Conservation (phyloP, 1,140 invertebrate genomes). For the Diorhabda elongata region DNA sequence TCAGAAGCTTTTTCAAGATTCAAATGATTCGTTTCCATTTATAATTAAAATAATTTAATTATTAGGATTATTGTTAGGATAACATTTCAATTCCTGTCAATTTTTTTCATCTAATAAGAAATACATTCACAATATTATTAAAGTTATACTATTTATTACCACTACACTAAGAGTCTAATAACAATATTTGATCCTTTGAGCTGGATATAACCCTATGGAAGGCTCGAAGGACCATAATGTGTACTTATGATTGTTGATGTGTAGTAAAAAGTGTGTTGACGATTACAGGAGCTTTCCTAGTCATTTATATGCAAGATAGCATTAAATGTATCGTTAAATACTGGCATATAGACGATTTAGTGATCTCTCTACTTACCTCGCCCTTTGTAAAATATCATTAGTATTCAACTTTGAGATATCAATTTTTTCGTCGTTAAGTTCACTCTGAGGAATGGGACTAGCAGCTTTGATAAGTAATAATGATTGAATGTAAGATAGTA, state of each 20-base stretch:
- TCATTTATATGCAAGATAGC: neutral
- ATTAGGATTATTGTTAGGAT: too few relatives aligned
- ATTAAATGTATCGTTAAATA: conserved; percentile 1
- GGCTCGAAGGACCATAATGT: neutral
- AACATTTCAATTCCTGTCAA: too few relatives aligned
- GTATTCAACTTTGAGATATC: conserved; percentile 72
- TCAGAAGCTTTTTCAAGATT: too few relatives aligned
- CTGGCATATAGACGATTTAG: too few relatives aligned
- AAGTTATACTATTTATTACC: too few relatives aligned
- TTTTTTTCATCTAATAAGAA: too few relatives aligned
- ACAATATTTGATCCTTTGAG: too few relatives aligned
- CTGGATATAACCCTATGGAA: neutral
- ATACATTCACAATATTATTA: too few relatives aligned
- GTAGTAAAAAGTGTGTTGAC: too few relatives aligned
- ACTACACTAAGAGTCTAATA: too few relatives aligned
- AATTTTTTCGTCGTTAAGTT: conserved; percentile 64
- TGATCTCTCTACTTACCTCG: conserved; percentile 57
- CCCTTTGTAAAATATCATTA: conserved; percentile 82
- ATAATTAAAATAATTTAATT: too few relatives aligned
- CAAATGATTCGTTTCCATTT: too few relatives aligned
- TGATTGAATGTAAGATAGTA: conserved; percentile 85
- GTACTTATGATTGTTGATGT: neutral
- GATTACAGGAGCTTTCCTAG: neutral
- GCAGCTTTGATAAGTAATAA: conserved; percentile 62
- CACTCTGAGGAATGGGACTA: conserved; percentile 62